Conservation (phyloP, 2,888 invertebrate species). For the Heliconius cydno region DNA sequence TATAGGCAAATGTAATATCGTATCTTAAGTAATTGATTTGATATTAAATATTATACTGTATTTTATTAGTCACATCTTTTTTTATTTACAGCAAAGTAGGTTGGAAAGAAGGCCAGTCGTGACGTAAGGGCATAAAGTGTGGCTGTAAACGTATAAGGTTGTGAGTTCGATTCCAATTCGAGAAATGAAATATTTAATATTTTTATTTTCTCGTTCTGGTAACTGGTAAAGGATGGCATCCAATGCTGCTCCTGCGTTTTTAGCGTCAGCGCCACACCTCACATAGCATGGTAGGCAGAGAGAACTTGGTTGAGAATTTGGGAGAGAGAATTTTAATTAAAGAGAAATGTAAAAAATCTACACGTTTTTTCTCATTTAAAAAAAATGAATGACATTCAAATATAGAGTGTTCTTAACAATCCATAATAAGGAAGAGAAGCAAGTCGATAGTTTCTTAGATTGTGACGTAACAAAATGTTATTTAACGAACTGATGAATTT, state of each 20-base stretch:
- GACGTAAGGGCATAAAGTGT: background rate
- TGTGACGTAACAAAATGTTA: constrained; percentile 25
- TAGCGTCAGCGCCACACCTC: too few species aligned
- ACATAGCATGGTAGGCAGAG: too few species aligned
- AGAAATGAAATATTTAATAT: too few species aligned
- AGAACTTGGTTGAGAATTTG: too few species aligned
- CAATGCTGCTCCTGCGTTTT: too few species aligned
- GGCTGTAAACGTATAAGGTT: background rate
- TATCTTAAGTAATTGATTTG: background rate
- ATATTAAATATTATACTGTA: background rate
- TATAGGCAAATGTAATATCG: background rate
- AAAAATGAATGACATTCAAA: background rate
- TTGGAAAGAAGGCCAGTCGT: too few species aligned
- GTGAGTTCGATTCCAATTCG: background rate
- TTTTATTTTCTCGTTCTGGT: too few species aligned
- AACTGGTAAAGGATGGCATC: too few species aligned
- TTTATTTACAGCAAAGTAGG: background rate
- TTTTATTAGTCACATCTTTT: background rate
- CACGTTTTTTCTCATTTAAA: background rate
- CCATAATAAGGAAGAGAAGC: background rate
- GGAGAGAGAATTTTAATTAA: too few species aligned
- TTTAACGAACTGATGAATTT: constrained; percentile 37
- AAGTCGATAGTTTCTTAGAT: background rate
- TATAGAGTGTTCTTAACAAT: background rate
- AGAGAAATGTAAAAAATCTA: too few species aligned